Conservation (phyloP, 2,888 invertebrate species). For the Tiliacea aurago region DNA sequence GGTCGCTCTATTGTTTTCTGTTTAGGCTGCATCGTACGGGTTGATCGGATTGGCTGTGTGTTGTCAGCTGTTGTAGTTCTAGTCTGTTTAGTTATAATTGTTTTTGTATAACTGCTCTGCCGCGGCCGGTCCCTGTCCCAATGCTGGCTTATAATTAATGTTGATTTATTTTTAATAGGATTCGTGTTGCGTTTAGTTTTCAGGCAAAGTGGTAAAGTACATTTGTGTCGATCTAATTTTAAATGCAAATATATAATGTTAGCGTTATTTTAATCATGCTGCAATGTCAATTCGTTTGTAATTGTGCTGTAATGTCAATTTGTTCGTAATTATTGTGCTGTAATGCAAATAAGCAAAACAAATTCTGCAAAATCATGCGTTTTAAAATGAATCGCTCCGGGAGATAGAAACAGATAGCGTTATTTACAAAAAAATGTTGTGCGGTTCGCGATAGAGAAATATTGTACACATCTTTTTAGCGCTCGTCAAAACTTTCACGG, state of each 20-base stretch:
- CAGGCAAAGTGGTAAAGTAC: conserved; percentile 17
- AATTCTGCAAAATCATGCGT: conserved; percentile 1
- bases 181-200: conserved; percentile 29
- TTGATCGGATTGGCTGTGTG: conserved; percentile 54
- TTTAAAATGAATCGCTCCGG: not conserved
- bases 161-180: conserved; percentile 49
- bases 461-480: conserved; percentile 43
- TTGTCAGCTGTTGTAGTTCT: conserved; percentile 51
- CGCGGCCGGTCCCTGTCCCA: not conserved
- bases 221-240: conserved; percentile 22
- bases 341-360: not conserved
- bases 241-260: conserved; percentile 15
- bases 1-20: conserved; percentile 59
- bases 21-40: conserved; percentile 48
- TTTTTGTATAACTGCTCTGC: conserved; percentile 44
- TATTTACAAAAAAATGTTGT: conserved; percentile 18
- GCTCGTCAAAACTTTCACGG: conserved; percentile 57
- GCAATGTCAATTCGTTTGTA: not conserved
- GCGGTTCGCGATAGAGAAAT: conserved; percentile 35
- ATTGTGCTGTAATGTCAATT: not conserved
- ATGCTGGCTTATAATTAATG: conserved; percentile 35
- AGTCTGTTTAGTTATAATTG: conserved; percentile 55
- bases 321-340: not conserved
- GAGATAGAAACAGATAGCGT: conserved; percentile 1
- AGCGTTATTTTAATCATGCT: not conserved